Conservation (phyloP, 1,140 invertebrate genomes). For the Drosophila navojoa region DNA sequence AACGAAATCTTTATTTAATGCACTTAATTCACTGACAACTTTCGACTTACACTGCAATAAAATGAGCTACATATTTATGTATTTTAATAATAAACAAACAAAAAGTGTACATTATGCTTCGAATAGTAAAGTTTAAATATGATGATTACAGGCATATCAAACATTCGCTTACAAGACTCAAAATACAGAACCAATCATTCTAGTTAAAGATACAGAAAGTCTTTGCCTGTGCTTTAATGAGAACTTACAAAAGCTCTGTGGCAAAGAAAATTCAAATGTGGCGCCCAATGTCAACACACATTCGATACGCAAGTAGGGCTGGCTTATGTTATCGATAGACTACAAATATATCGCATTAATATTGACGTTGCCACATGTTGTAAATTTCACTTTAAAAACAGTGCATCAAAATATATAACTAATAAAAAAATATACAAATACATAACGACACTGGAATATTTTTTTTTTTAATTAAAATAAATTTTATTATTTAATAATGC, state of each 20-base stretch:
- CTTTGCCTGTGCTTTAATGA: too few species aligned
- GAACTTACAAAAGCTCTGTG: too few species aligned
- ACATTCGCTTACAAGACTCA: background rate
- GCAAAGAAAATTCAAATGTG: background rate
- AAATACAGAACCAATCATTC: background rate
- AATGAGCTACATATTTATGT: conserved; percentile 11
- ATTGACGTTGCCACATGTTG: background rate
- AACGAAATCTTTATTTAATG: conserved; percentile 18
- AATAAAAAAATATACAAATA: background rate
- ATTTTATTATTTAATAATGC: conserved; percentile 47
- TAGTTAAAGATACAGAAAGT: too few species aligned
- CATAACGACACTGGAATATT: too few species aligned
- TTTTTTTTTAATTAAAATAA: too few species aligned
- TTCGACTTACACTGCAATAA: conserved; percentile 27
- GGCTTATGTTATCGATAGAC: background rate
- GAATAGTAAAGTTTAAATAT: background rate
- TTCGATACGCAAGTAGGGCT: too few species aligned
- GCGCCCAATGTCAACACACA: background rate
- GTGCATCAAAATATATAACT: background rate
- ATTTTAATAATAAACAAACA: conserved; percentile 6
- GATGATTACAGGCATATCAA: background rate
- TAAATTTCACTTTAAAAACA: too few species aligned
- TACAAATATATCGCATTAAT: background rate
- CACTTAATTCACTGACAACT: conserved; percentile 22
- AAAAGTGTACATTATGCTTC: background rate